Conservation (phyloP, 2,888 invertebrate species). For the Ashinkailepas kermadecensis region DNA sequence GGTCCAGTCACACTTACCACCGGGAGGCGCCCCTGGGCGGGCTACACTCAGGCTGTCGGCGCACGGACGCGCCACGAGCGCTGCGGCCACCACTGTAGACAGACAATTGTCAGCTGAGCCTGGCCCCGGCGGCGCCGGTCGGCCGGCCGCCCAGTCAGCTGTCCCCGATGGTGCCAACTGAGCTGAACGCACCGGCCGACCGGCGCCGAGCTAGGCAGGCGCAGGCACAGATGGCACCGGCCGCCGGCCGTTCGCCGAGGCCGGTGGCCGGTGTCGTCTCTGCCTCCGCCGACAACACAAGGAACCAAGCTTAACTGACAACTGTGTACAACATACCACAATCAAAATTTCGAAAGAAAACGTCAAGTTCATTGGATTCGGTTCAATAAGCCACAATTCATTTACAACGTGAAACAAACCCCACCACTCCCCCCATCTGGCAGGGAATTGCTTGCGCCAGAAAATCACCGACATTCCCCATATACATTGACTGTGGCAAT, state of each 20-base stretch:
- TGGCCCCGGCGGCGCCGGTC: not conserved
- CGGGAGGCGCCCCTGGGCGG: not conserved
- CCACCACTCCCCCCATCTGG: conserved; percentile 7
- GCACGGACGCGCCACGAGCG: not conserved
- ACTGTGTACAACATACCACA: not conserved
- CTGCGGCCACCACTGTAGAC: not conserved
- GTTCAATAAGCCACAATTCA: too few relatives aligned
- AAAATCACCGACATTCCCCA: too few relatives aligned
- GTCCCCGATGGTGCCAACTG: too few relatives aligned
- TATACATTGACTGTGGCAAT: too few relatives aligned
- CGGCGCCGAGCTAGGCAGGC: too few relatives aligned
- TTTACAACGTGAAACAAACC: not conserved
- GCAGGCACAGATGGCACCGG: not conserved
- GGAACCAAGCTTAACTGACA: conserved; percentile 6
- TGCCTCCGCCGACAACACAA: not conserved
- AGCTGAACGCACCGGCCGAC: too few relatives aligned
- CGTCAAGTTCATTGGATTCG: too few relatives aligned
- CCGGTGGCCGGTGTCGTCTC: not conserved
- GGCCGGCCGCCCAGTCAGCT: not conserved
- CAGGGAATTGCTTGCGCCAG: not conserved
- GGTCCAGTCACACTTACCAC: not conserved
- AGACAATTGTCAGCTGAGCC: not conserved
- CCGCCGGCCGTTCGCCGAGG: too few relatives aligned
- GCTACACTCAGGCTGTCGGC: not conserved
- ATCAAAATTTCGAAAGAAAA: too few relatives aligned